Base-by-base conservation (phyloP, 2,888 invertebrate genomes). In the Folsomia candida region DNA sequence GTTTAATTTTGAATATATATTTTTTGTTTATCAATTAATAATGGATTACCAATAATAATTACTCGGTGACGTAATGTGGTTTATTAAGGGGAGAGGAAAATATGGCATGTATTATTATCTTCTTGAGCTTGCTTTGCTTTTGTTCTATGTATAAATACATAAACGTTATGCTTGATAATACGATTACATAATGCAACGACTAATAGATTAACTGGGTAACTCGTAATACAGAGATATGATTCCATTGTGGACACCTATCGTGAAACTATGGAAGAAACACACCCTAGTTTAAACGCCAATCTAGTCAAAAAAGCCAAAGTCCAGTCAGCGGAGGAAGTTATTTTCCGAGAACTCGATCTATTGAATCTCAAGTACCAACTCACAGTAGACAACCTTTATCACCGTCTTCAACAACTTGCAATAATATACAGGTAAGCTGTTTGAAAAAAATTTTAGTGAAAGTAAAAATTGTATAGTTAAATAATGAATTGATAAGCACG, bases 231-330 rank as follows among this genome's bases (percentile, higher is more conserved):
- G 93, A 92, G 91, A 83, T 92, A 92, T 87, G 90, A 92, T 83
- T 89, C 90, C 83, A 88, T 91, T 82, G 89, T 93, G 83, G 90
- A 91, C 84, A 89, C 90, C 78, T 96, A 91, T 87, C 87, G 89
- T 76, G 93, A 93, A 81, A 88, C 88, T 85, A 87, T 94, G 78
- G 88, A 90, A 81, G 92, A 92, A 81, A 87, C 90, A 66, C 92
- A 92, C 81, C 92, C 92, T 1, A 91, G 91, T 70, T 83, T 92
- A 82, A 92, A 92, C 85, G 88, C 85, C 72, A 85, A 81, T 76
- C 80, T 81, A 66, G 80, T 81, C 66, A 83, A 82, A 76, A 81
- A 78, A 76, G 77, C 79, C 73, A 81, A 80, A 74, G 75, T 78
- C 58, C 80, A 81, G 71, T 81, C 83, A 25, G 90, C 92, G 1